Conservation (phyloP, 1,140 invertebrate species). For the Eciton burchellii region DNA sequence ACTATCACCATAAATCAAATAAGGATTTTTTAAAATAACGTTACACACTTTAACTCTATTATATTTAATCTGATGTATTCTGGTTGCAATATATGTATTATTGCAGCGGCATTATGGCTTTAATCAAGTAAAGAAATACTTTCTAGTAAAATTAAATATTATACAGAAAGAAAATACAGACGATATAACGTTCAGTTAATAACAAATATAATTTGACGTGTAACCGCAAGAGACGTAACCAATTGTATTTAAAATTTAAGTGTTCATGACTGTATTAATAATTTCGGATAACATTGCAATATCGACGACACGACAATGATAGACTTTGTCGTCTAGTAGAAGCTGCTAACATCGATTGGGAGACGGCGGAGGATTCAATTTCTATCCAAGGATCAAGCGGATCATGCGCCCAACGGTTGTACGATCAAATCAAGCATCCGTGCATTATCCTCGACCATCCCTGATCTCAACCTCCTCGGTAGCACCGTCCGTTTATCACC, state of each 20-base stretch:
- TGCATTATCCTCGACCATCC: slow-evolving; percentile 66
- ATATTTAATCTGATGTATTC: slow-evolving; percentile 47
- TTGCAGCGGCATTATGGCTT: slow-evolving; percentile 39
- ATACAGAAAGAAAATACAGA: neutral
- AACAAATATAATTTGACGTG: slow-evolving; percentile 45
- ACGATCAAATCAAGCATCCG: slow-evolving; percentile 77
- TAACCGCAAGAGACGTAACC: slow-evolving; percentile 32
- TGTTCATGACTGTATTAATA: slow-evolving; percentile 1
- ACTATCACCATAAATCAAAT: slow-evolving; percentile 48
- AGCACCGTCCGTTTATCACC: slow-evolving; percentile 59
- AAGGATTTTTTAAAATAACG: slow-evolving; percentile 38
- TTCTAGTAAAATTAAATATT: neutral
- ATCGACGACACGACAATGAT: neutral
- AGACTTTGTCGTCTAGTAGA: slow-evolving; percentile 37
- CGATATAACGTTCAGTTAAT: slow-evolving; percentile 6
- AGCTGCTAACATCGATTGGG: slow-evolving; percentile 18
- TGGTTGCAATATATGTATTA: slow-evolving; percentile 16
- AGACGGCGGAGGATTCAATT: slow-evolving; percentile 56
- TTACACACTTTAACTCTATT: slow-evolving; percentile 35
- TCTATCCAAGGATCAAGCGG: slow-evolving; percentile 63
- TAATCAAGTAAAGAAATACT: slow-evolving; percentile 47
- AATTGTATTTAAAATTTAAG: slow-evolving; percentile 14
- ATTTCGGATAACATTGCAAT: neutral
- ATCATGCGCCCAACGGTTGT: slow-evolving; percentile 80
- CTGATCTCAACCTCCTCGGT: slow-evolving; percentile 66